These are phyloP conservation scores for Parasteatoda tepidariorum DNA, from an alignment of 1,140 invertebrate species.

Conservation along the genomic window DNA sequence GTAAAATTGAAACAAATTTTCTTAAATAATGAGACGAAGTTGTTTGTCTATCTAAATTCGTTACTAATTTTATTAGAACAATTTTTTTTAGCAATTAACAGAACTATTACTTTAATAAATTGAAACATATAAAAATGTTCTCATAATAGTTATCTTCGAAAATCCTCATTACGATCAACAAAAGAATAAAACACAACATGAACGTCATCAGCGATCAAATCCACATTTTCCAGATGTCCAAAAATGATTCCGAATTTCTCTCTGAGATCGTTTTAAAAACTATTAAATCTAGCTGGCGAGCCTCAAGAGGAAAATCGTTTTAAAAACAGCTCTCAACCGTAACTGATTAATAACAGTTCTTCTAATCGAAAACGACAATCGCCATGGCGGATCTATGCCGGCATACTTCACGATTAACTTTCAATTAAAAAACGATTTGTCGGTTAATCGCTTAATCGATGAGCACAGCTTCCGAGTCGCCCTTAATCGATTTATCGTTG, in stretches of 20 bases:
- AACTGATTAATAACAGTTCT: conserved; percentile 55
- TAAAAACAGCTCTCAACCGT: conserved; percentile 20
- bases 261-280: conserved; percentile 12
- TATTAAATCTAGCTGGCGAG: conserved; percentile 23
- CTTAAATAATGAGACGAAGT: too few species aligned
- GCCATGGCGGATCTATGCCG: conserved; percentile 20
- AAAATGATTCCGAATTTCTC: not conserved
- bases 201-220: not conserved
- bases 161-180: too few species aligned
- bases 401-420: conserved; percentile 60
- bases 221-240: not conserved
- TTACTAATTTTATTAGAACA: too few species aligned
- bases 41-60: too few species aligned
- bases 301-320: not conserved
- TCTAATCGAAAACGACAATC: conserved; percentile 36
- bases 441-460: conserved; percentile 61
- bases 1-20: too few species aligned
- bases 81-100: too few species aligned
- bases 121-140: too few species aligned
- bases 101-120: too few species aligned
- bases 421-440: conserved; percentile 61
- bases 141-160: too few species aligned
- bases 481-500: conserved; percentile 57
- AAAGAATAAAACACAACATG: too few species aligned
- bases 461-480: conserved; percentile 21